These are phyloP conservation scores for Sebastes oblongus DNA, from an alignment of 2,797 vertebrate species.

Conservation along the genomic window DNA sequence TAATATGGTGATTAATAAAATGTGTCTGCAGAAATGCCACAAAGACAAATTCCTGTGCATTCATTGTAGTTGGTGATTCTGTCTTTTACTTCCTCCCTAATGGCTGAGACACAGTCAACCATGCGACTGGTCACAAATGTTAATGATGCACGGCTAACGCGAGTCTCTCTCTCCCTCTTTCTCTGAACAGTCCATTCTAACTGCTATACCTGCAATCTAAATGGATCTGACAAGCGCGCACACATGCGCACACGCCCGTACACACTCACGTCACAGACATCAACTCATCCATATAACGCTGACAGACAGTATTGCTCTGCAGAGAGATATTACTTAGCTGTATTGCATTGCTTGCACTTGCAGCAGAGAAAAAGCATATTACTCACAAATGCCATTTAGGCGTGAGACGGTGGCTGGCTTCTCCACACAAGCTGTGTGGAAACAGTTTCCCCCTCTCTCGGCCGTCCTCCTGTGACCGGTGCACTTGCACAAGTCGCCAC, in stretches of 20 bases:
- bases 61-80: conserved; percentile 8
- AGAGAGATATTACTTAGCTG: conserved; percentile 77
- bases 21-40: background rate
- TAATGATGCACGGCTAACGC: conserved; percentile 66
- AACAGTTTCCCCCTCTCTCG: conserved; percentile 34
- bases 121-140: conserved; percentile 53
- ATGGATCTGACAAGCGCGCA: conserved; percentile 59
- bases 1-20: background rate
- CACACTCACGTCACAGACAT: conserved; percentile 44
- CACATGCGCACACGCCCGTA: background rate
- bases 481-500: conserved; percentile 20
- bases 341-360: conserved; percentile 79
- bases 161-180: conserved; percentile 37
- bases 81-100: conserved; percentile 35
- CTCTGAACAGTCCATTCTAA: conserved; percentile 54
- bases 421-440: conserved; percentile 38
- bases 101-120: conserved; percentile 54
- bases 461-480: conserved; percentile 12
- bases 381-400: conserved; percentile 70
- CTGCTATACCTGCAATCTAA: conserved; percentile 65
- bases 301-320: conserved; percentile 70
- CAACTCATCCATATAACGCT: conserved; percentile 73
- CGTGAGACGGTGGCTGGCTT: conserved; percentile 57
- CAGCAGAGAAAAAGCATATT: conserved; percentile 72
- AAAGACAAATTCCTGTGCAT: background rate